These are phyloP conservation scores for Psettodes erumei DNA, from an alignment of 2,113 vertebrate genomes.

Conservation along the genomic window DNA sequence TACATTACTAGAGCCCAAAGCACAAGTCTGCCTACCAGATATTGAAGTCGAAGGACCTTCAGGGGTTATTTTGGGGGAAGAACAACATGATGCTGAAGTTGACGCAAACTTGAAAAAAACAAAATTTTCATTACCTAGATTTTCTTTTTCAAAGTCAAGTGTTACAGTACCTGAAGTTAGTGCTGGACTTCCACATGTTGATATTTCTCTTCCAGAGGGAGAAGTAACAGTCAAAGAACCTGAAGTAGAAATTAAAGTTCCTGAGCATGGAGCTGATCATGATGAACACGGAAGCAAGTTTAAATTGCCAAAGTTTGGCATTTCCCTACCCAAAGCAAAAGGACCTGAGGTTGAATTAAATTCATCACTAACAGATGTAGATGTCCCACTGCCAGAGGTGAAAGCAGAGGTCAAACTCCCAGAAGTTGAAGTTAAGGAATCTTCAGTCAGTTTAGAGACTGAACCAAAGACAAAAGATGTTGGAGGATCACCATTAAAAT, in stretches of 20 bases:
- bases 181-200: conserved; percentile 44
- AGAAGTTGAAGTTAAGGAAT: conserved; percentile 27
- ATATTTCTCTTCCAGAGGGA: conserved; percentile 58
- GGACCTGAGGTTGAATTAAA: conserved; percentile 34
- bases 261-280: conserved; percentile 41
- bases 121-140: conserved; percentile 69
- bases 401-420: conserved; percentile 26
- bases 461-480: conserved; percentile 45
- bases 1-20: conserved; percentile 39
- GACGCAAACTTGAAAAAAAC: conserved; percentile 63
- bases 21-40: conserved; percentile 27
- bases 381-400: conserved; percentile 21
- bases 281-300: conserved; percentile 44
- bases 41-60: conserved; percentile 34
- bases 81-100: conserved; percentile 26
- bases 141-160: conserved; percentile 74
- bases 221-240: conserved; percentile 49
- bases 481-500: conserved; percentile 61
- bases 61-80: conserved; percentile 6
- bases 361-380: conserved; percentile 22
- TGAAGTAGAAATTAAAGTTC: conserved; percentile 37
- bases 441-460: conserved; percentile 8
- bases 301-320: conserved; percentile 64
- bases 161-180: conserved; percentile 36
- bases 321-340: conserved; percentile 45